phyloP scores from a whole-genome alignment of 1,140 invertebrate species.

The Stenopsyche tienmushanensis region DNA sequence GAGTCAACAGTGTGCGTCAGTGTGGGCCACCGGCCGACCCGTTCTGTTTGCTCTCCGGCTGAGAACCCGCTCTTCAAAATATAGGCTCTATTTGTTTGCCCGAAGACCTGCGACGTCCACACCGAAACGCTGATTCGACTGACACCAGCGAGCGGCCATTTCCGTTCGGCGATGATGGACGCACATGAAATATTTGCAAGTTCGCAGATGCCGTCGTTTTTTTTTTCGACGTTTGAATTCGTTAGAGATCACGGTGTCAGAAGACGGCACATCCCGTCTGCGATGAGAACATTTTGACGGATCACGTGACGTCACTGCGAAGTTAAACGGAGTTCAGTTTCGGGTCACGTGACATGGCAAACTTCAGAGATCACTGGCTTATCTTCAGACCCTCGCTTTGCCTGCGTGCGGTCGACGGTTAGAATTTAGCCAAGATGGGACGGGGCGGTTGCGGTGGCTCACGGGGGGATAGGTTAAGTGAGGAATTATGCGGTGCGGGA shows the following conservation, averaged over 20 bases:
- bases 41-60: conserved; percentile 9
- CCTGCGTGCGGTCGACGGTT: conserved; percentile 12
- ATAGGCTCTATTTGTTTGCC: conserved; percentile 13
- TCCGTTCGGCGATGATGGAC: neutral
- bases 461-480: conserved; percentile 7
- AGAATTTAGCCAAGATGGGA: conserved; percentile 10
- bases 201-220: no score
- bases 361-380: conserved; percentile 19
- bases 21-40: conserved; percentile 16
- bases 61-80: conserved; percentile 1
- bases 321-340: conserved; percentile 25
- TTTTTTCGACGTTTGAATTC: no score
- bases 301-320: conserved; percentile 20
- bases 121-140: neutral
- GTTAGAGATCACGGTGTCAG: no score
- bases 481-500: conserved; percentile 6
- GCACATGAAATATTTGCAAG: no score
- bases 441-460: neutral
- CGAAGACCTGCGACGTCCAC: conserved; percentile 15
- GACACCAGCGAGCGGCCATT: no score
- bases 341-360: conserved; percentile 22
- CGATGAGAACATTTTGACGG: conserved; percentile 14
- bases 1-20: conserved; percentile 32
- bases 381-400: neutral
- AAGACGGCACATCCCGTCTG: no score